Evolutionary conservation across 2,797 vertebrate species (phyloP).

Genomic region (Lepilemur septentrionalis): DNA sequence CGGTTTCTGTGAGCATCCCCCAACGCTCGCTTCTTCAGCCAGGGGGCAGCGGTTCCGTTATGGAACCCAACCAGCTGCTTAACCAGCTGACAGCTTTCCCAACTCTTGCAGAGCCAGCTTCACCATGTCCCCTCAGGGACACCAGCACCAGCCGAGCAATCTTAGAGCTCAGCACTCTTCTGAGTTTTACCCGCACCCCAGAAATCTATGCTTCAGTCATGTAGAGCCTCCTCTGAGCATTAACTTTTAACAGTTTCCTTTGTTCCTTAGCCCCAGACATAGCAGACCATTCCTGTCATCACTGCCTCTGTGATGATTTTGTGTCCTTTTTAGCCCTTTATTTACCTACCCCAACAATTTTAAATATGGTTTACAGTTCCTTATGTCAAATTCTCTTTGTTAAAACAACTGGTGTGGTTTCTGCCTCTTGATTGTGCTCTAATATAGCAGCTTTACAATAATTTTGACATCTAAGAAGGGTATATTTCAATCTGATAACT

Average conservation of each 20-base stretch:
- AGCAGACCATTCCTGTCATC: neutral
- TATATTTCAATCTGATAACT: neutral
- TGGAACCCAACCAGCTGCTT: neutral
- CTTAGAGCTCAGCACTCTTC: neutral
- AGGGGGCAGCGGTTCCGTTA: too few relatives aligned
- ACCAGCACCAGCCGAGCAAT: neutral
- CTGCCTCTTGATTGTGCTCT: neutral
- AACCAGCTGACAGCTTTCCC: neutral
- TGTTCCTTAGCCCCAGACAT: too few relatives aligned
- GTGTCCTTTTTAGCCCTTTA: neutral
- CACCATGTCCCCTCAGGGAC: neutral
- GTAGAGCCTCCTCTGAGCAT: neutral
- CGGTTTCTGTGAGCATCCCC: neutral
- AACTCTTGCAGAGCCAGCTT: fast-evolving
- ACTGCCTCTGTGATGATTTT: neutral
- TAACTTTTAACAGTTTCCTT: neutral
- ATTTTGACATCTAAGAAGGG: neutral
- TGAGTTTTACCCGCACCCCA: too few relatives aligned
- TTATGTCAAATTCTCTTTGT: neutral
- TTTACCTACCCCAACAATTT: neutral
- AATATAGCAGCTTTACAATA: neutral
- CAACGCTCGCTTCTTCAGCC: neutral
- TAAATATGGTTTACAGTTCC: neutral
- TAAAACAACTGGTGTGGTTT: neutral
- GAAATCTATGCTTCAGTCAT: neutral